Conservation (phyloP, 2,888 invertebrate species). For the Malthinus seriepunctatus region DNA sequence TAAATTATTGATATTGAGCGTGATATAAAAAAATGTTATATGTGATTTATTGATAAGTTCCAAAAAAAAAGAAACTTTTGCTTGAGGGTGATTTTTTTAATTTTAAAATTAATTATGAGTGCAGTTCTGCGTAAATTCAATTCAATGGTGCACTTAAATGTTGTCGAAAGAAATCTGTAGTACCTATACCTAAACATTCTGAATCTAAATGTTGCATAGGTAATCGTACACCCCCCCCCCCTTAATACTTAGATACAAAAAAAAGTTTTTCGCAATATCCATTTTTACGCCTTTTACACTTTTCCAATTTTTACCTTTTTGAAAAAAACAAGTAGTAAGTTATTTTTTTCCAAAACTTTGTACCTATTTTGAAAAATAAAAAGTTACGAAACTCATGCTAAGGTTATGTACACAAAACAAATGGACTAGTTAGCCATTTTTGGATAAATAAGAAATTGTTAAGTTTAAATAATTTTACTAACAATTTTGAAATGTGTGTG, state of each 20-base stretch:
- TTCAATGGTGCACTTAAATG: slow-evolving; percentile 4
- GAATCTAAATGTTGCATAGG: slow-evolving; percentile 2
- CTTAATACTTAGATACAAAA: background rate
- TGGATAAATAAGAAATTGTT: too few relatives aligned
- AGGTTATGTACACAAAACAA: too few relatives aligned
- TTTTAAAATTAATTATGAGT: too few relatives aligned
- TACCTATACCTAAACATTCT: too few relatives aligned
- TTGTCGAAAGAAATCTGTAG: slow-evolving; percentile 4
- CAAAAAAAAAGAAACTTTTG: slow-evolving; percentile 1
- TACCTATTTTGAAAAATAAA: too few relatives aligned
- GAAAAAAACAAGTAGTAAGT: background rate
- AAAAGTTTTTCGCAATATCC: slow-evolving; percentile 4
- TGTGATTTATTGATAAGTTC: slow-evolving; percentile 47
- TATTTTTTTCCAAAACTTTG: too few relatives aligned
- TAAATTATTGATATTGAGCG: slow-evolving; percentile 53
- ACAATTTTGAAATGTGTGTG: background rate
- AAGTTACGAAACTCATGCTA: too few relatives aligned
- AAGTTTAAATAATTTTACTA: background rate
- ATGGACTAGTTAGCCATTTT: too few relatives aligned
- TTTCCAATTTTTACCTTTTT: slow-evolving; percentile 30
- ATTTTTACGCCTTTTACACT: slow-evolving; percentile 31
- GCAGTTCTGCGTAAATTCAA: background rate
- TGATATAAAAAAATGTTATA: slow-evolving; percentile 49
- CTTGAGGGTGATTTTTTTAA: too few relatives aligned
- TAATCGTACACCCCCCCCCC: background rate